These are phyloP conservation scores for Stenopsyche tienmushanensis DNA, from an alignment of 1,140 invertebrate genomes.

Conservation along the genomic window DNA sequence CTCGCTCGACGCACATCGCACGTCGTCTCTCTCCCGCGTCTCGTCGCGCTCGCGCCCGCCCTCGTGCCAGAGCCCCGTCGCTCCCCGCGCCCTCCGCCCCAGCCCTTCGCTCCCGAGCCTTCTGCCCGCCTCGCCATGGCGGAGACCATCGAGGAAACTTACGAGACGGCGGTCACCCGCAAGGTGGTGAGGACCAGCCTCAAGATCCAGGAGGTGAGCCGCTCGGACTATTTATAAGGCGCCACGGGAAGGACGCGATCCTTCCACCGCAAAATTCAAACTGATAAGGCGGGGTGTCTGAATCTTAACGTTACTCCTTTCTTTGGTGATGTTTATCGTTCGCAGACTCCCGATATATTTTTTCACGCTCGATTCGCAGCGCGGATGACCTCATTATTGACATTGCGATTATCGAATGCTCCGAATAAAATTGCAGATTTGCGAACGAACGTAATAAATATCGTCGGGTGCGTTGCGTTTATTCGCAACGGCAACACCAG, in stretches of 20 bases:
- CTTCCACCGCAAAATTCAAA: no score
- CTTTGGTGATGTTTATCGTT: not conserved
- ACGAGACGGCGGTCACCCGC: slow-evolving; percentile 62
- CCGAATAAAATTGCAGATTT: no score
- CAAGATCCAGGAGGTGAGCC: slow-evolving; percentile 66
- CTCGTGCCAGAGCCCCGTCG: slow-evolving; percentile 42
- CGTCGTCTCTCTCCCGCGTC: slow-evolving; percentile 17
- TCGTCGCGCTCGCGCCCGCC: slow-evolving; percentile 45
- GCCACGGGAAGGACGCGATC: not conserved
- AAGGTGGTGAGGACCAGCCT: slow-evolving; percentile 65
- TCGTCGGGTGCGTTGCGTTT: no score
- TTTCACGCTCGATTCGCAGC: not conserved
- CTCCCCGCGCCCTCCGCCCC: not conserved
- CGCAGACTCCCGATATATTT: not conserved
- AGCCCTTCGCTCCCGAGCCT: slow-evolving; percentile 41
- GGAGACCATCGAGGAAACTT: slow-evolving; percentile 59
- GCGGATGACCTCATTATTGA: not conserved
- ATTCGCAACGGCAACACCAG: no score
- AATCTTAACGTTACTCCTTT: not conserved
- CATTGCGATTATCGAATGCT: not conserved
- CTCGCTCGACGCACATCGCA: slow-evolving; percentile 32
- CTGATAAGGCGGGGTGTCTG: no score
- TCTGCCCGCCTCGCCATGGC: slow-evolving; percentile 50
- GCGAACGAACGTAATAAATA: no score
- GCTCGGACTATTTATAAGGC: not conserved